Conservation (phyloP, 2,113 vertebrate genomes). For the Corythornis cristatus region DNA sequence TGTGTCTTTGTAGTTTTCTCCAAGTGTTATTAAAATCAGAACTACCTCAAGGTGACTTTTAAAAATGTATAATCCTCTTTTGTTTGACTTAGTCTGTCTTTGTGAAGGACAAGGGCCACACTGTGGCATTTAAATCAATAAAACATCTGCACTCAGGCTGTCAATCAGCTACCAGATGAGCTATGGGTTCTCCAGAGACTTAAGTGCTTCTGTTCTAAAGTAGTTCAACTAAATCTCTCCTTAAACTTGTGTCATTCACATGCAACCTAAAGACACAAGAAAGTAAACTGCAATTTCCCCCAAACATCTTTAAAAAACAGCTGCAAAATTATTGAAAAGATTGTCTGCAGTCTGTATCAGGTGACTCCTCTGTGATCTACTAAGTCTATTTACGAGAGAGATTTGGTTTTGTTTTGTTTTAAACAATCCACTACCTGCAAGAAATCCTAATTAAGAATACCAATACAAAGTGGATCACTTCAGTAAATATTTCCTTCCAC, state of each 20-base stretch:
- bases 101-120: neutral
- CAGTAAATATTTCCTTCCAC: neutral
- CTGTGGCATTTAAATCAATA: neutral
- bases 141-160: neutral
- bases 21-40: neutral
- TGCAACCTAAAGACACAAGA: neutral
- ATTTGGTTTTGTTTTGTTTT: neutral
- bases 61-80: neutral
- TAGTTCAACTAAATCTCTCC: neutral
- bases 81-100: neutral
- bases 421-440: neutral
- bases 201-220: neutral
- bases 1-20: neutral
- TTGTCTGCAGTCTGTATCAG: neutral
- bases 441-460: neutral
- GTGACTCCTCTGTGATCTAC: neutral
- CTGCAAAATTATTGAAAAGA: neutral
- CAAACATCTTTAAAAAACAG: neutral
- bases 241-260: neutral
- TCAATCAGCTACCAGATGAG: neutral
- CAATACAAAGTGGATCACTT: neutral
- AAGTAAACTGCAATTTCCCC: neutral
- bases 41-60: neutral
- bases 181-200: neutral
- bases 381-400: neutral